Conservation (phyloP, 2,888 invertebrate genomes). For the Eupithecia abbreviata region DNA sequence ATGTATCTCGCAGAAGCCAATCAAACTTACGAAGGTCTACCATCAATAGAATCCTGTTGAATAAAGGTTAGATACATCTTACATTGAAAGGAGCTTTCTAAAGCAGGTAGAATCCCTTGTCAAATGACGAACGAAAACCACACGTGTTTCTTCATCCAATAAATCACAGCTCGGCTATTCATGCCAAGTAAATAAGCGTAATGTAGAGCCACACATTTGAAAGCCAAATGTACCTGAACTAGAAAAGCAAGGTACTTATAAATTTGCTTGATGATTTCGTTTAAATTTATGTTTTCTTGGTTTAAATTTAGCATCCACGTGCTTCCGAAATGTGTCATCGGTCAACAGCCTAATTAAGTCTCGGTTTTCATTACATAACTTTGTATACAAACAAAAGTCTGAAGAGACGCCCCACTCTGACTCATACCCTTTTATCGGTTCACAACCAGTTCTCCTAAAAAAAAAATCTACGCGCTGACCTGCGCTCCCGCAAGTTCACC, state of each 20-base stretch:
- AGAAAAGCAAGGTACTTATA: constrained; percentile 13
- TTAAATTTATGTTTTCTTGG: background rate
- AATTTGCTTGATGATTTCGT: background rate
- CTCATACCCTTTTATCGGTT: constrained; percentile 73
- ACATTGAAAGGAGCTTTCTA: constrained; percentile 62
- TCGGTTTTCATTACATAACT: constrained; percentile 36
- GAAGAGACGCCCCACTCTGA: constrained; percentile 59
- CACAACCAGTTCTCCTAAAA: constrained; percentile 71
- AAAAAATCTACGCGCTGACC: constrained; percentile 74
- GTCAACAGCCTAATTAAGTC: constrained; percentile 17
- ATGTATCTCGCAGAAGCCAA: constrained; percentile 55
- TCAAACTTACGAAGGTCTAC: constrained; percentile 62
- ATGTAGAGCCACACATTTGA: constrained; percentile 32
- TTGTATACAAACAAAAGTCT: constrained; percentile 41
- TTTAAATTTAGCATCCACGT: constrained; percentile 4
- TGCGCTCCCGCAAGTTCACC: constrained; percentile 65
- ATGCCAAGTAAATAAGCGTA: constrained; percentile 48
- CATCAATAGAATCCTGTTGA: constrained; percentile 66
- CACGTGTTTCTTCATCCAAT: constrained; percentile 71
- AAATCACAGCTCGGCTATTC: constrained; percentile 66
- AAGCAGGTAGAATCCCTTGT: constrained; percentile 78
- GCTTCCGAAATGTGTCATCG: constrained; percentile 14
- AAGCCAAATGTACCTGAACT: constrained; percentile 37
- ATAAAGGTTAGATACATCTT: constrained; percentile 67
- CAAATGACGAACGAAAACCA: constrained; percentile 62